A percentile compares a stretch with the other conserved stretches of the same genome.
phyloP scores from a whole-genome alignment of 2,113 vertebrate species.

The Acrocephalus arundinaceus region DNA sequence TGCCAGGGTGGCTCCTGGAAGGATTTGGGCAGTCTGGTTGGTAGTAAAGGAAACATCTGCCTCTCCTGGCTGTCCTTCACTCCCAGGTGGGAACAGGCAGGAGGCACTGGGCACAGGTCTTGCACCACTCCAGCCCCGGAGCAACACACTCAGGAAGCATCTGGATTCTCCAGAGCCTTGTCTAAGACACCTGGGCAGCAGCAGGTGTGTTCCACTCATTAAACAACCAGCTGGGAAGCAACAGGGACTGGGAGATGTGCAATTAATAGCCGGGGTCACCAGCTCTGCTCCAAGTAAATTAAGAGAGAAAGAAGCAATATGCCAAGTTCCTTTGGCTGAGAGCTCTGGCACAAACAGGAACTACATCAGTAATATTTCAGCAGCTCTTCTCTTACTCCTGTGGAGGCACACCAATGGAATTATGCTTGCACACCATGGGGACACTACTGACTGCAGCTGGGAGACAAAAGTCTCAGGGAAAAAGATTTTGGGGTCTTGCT shows the following conservation, averaged over 20 bases:
- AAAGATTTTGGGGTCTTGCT: background rate
- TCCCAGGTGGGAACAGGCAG: background rate
- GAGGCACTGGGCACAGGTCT: background rate
- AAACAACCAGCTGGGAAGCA: background rate
- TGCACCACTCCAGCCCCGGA: rapidly evolving
- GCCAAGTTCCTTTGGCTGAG: background rate
- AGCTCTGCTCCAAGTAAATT: background rate
- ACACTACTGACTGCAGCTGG: background rate
- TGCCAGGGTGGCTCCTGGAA: background rate
- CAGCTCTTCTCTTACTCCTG: rapidly evolving
- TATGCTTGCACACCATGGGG: background rate
- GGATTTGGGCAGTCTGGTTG: background rate
- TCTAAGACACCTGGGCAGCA: background rate
- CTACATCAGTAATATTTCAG: background rate
- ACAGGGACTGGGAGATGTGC: background rate
- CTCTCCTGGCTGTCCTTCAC: background rate
- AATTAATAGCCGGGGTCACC: background rate
- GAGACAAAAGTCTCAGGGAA: background rate
- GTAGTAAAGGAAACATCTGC: background rate
- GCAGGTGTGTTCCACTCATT: background rate
- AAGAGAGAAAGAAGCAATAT: background rate
- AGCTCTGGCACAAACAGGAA: background rate
- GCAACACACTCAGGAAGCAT: rapidly evolving
- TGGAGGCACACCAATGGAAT: background rate
- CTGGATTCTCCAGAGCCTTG: background rate